Evolutionary conservation across 2,888 invertebrate species (phyloP).

Genomic region (Netelia virgata): DNA sequence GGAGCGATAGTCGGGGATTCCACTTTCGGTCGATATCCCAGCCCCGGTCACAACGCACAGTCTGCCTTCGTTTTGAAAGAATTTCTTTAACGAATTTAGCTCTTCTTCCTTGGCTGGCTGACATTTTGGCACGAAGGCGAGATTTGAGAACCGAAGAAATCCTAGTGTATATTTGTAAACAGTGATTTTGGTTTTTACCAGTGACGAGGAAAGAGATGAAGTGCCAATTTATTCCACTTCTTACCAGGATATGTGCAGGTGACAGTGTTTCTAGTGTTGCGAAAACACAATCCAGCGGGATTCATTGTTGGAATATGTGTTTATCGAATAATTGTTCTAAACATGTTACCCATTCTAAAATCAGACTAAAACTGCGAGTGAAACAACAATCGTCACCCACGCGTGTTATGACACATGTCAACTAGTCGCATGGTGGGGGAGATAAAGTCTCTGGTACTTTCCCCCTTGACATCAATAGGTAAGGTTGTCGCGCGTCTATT

Average conservation of each 20-base stretch:
- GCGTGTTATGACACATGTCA: constrained; percentile 9
- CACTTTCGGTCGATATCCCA: constrained; percentile 98
- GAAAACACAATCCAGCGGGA: not conserved
- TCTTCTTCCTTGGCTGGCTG: constrained; percentile 88
- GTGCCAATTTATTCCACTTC: not conserved
- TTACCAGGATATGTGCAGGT: constrained; percentile 1
- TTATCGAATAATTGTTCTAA: not conserved
- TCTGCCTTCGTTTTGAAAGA: constrained; percentile 86
- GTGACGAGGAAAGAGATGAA: not conserved
- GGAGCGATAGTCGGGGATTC: constrained; percentile 97
- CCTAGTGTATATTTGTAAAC: constrained; percentile 33
- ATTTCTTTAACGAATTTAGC: constrained; percentile 87
- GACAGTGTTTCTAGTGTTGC: not conserved
- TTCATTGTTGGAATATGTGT: not conserved
- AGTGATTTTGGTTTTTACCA: no score
- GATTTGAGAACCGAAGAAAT: constrained; percentile 69
- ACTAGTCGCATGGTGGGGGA: not conserved
- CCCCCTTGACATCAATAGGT: not conserved
- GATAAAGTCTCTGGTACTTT: not conserved
- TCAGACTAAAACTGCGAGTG: not conserved
- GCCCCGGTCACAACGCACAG: constrained; percentile 95
- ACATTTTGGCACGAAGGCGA: constrained; percentile 90
- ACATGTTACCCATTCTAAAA: not conserved
- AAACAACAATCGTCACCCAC: not conserved
- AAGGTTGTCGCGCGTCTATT: not conserved